phyloP scores from a whole-genome alignment of 2,113 vertebrate species.

The Heterocephalus glaber region DNA sequence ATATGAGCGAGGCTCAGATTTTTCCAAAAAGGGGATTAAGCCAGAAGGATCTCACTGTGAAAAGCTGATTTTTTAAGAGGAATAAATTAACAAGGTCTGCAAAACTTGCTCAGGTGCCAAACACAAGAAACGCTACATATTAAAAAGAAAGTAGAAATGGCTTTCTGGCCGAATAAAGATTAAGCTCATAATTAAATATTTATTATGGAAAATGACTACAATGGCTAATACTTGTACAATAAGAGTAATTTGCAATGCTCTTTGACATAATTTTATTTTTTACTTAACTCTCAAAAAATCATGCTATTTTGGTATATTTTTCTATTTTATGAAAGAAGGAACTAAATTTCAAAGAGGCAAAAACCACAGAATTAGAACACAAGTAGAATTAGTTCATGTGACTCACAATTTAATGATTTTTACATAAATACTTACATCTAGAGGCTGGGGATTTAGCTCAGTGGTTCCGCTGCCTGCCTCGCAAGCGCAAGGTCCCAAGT shows the following conservation, averaged over 20 bases:
- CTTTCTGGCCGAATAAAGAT: background rate
- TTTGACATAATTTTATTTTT: background rate
- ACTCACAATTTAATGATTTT: background rate
- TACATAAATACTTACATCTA: background rate
- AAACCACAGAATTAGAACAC: background rate
- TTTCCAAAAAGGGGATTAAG: background rate
- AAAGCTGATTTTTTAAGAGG: background rate
- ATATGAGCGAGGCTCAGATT: background rate
- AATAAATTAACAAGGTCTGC: background rate
- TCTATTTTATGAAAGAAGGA: background rate
- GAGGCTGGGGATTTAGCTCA: too few relatives aligned
- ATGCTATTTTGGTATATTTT: background rate
- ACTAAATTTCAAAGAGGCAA: background rate
- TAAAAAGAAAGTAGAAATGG: background rate
- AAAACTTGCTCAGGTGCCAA: background rate
- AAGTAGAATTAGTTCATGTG: background rate
- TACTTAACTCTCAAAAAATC: background rate
- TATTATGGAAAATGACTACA: constrained; percentile 25
- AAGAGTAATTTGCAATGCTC: background rate
- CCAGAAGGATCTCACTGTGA: background rate
- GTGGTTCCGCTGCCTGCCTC: too few relatives aligned
- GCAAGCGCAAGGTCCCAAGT: too few relatives aligned
- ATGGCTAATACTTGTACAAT: background rate
- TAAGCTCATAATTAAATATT: constrained; percentile 28
- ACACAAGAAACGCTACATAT: background rate